Evolutionary conservation across 2,888 invertebrate species (phyloP).

Genomic region (Lottia scabra): DNA sequence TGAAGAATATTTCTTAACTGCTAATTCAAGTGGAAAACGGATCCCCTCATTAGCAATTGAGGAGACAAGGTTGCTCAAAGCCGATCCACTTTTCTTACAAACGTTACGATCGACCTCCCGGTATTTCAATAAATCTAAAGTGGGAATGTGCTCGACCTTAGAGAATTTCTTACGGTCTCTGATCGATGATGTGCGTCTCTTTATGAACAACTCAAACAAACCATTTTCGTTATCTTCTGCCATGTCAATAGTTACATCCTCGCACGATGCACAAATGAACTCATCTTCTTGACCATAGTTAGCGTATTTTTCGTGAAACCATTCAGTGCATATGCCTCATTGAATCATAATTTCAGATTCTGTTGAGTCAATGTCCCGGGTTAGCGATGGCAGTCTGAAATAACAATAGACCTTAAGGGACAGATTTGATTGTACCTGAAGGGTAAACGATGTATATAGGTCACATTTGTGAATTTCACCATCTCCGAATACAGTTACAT

Average conservation of each 20-base stretch:
- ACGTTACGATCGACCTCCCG: neutral
- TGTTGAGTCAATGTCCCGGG: neutral
- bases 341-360: neutral
- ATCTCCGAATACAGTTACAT: neutral
- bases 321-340: neutral
- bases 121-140: neutral
- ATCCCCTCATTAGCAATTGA: neutral
- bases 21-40: neutral
- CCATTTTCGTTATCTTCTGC: too few species aligned
- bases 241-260: too few species aligned
- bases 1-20: neutral
- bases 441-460: neutral
- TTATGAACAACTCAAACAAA: neutral
- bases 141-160: neutral
- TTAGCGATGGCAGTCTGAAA: neutral
- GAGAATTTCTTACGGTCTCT: neutral
- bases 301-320: neutral
- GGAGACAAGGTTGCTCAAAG: neutral
- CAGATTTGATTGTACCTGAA: neutral
- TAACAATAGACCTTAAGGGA: neutral
- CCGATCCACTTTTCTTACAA: neutral
- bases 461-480: neutral
- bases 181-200: neutral
- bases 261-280: too few species aligned
- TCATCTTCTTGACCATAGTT: neutral